Percentiles rank a stretch among this genome's conserved stretches.
These are phyloP conservation scores for Phengaris arion DNA, from an alignment of 2,888 invertebrate species.

Conservation along the genomic window DNA sequence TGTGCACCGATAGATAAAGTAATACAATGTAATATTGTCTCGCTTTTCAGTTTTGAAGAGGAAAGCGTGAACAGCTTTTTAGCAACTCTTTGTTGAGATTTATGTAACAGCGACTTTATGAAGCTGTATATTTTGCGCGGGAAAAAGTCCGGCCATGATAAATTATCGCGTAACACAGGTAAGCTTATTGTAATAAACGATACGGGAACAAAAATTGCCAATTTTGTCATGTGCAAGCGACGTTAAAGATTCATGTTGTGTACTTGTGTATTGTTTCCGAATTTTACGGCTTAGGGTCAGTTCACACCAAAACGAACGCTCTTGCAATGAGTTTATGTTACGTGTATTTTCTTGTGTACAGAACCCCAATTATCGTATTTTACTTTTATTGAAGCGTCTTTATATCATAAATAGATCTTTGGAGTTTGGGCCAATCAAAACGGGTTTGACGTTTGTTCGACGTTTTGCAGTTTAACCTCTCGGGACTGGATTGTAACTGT, in stretches of 20 bases:
- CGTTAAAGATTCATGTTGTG: constrained; percentile 17
- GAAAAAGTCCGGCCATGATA: constrained; percentile 43
- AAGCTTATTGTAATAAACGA: constrained; percentile 42
- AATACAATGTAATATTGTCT: background rate
- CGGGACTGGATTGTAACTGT: too few species aligned
- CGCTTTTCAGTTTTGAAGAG: background rate
- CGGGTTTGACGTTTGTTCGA: too few species aligned
- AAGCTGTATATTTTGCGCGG: constrained; percentile 41
- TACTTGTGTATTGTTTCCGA: background rate
- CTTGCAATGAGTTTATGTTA: too few species aligned
- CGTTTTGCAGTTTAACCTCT: too few species aligned
- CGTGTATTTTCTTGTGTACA: too few species aligned
- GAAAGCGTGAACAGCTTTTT: background rate
- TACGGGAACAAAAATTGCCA: constrained; percentile 31
- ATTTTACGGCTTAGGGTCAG: background rate
- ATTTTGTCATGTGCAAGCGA: constrained; percentile 25
- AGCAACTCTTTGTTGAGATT: constrained; percentile 33
- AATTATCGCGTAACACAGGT: constrained; percentile 45
- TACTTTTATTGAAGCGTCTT: too few species aligned
- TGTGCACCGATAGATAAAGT: background rate
- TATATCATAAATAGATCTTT: too few species aligned
- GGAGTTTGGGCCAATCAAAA: too few species aligned
- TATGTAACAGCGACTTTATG: constrained; percentile 42
- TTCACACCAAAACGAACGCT: too few species aligned
- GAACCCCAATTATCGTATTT: too few species aligned